Percentiles rank a stretch among this genome's conserved stretches.
Evolutionary conservation across 2,113 vertebrate genomes (phyloP).

Genomic region (Genyomyrus donnyi): DNA sequence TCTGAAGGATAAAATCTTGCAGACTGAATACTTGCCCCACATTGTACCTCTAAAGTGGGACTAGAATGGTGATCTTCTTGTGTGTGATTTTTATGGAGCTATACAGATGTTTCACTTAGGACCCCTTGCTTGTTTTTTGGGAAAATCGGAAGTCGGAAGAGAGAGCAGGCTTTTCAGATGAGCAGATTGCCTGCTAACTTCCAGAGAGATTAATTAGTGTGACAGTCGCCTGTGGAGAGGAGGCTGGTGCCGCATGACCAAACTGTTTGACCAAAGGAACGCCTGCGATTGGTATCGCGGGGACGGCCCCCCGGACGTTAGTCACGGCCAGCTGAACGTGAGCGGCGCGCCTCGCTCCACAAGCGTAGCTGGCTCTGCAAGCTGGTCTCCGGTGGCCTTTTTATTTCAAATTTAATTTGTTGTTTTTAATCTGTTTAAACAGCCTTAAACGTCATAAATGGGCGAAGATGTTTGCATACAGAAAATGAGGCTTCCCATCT

Average conservation of each 20-base stretch:
- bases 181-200: neutral
- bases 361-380: neutral
- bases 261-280: neutral
- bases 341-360: neutral
- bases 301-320: neutral
- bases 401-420: neutral
- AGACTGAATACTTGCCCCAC: neutral
- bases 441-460: neutral
- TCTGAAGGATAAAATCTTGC: neutral
- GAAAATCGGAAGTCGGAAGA: neutral
- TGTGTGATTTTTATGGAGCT: neutral
- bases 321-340: neutral
- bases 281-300: neutral
- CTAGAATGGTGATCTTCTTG: neutral
- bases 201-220: constrained; percentile 15
- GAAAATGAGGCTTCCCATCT: neutral
- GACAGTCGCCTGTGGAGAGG: neutral
- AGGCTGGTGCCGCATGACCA: neutral
- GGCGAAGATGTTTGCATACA: neutral
- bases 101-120: neutral
- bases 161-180: neutral
- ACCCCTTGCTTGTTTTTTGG: neutral
- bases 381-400: neutral
- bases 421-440: neutral
- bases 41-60: neutral